A percentile compares a stretch with the other conserved stretches of the same genome.
phyloP scores from a whole-genome alignment of 2,888 invertebrate species.

The Xylocampa areola region DNA sequence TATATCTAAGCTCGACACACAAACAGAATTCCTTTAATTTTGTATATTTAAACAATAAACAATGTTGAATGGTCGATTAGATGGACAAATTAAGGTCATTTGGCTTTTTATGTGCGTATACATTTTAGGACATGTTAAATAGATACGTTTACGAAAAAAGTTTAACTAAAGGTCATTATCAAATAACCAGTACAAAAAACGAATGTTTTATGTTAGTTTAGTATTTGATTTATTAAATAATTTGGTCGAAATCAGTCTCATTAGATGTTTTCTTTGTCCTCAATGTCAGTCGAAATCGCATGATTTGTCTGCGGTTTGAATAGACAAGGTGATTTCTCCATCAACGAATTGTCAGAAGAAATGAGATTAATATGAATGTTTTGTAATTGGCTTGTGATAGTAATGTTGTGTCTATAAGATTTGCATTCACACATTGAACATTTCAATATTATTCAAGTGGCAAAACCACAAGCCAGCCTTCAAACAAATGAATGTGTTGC shows the following conservation, averaged over 20 bases:
- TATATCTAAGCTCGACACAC: background rate
- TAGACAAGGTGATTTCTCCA: slow-evolving; percentile 12
- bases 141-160: background rate
- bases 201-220: slow-evolving; percentile 4
- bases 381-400: slow-evolving; percentile 6
- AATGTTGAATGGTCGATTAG: slow-evolving; percentile 34
- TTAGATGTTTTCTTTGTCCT: slow-evolving; percentile 8
- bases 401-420: slow-evolving; percentile 5
- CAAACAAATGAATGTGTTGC: too few species aligned
- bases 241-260: slow-evolving; percentile 1
- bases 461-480: background rate
- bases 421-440: background rate
- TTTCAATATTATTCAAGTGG: background rate
- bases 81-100: slow-evolving; percentile 40
- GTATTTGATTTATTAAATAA: slow-evolving; percentile 5
- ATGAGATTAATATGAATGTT: slow-evolving; percentile 13
- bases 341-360: slow-evolving; percentile 8
- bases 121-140: slow-evolving; percentile 2
- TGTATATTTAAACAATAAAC: slow-evolving; percentile 22
- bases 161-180: slow-evolving; percentile 1
- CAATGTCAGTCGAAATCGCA: slow-evolving; percentile 4
- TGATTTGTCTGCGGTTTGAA: slow-evolving; percentile 14
- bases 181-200: background rate
- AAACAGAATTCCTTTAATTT: slow-evolving; percentile 15
- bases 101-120: slow-evolving; percentile 4